Conservation (phyloP, 2,888 invertebrate species). For the Drosophila incognita region DNA sequence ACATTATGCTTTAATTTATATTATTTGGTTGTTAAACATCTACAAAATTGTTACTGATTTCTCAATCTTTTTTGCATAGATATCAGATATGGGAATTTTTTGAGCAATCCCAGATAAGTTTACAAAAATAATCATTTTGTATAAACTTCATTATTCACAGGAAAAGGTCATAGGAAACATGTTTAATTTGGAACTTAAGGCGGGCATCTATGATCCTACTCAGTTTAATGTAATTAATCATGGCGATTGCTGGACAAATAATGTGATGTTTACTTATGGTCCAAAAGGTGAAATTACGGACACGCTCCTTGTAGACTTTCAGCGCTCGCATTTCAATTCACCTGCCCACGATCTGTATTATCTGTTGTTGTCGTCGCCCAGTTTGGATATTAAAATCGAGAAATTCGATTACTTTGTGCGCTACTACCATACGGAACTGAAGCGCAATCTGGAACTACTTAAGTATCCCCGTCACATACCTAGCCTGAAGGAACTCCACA, state of each 20-base stretch:
- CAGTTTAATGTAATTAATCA: conserved; percentile 76
- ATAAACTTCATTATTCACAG: conserved; percentile 3
- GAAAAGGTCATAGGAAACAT: conserved; percentile 1
- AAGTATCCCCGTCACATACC: conserved; percentile 70
- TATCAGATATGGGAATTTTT: not conserved
- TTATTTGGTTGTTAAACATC: not conserved
- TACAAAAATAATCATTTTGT: not conserved
- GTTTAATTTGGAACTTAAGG: not conserved
- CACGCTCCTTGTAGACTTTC: conserved; percentile 75
- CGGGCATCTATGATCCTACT: conserved; percentile 42
- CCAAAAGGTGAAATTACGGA: conserved; percentile 57
- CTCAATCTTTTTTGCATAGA: not conserved
- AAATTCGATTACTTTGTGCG: conserved; percentile 82
- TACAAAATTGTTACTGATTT: not conserved
- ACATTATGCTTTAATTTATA: not conserved
- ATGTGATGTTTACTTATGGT: conserved; percentile 76
- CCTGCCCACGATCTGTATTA: conserved; percentile 79
- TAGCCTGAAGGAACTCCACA: conserved; percentile 47
- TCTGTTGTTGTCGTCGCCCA: conserved; percentile 78
- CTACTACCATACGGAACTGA: conserved; percentile 75
- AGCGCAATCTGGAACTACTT: conserved; percentile 64
- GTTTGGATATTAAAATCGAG: conserved; percentile 74
- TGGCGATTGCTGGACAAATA: conserved; percentile 82
- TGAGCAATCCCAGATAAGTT: not conserved
- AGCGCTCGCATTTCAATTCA: conserved; percentile 66